Evolutionary conservation across 1,140 invertebrate species (phyloP).

Genomic region (Galendromus occidentalis): DNA sequence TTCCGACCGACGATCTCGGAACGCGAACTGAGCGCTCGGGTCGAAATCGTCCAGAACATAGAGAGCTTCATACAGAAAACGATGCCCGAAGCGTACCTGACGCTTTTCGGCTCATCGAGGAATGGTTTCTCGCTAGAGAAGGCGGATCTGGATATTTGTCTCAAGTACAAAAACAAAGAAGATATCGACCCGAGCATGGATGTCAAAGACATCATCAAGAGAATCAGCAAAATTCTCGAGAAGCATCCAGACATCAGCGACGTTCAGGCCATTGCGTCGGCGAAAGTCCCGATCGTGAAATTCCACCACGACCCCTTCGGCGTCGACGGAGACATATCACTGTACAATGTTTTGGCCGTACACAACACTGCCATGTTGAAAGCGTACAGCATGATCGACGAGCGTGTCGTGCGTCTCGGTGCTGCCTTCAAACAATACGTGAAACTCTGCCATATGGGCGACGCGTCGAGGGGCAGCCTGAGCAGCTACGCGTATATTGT

Average conservation of each 20-base stretch:
- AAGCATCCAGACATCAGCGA: constrained; percentile 27
- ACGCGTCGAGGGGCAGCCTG: constrained; percentile 40
- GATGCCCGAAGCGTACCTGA: constrained; percentile 29
- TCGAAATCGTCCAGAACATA: constrained; percentile 27
- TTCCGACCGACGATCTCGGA: constrained; percentile 22
- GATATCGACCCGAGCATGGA: constrained; percentile 25
- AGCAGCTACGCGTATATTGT: constrained; percentile 32
- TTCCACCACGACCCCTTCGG: constrained; percentile 30
- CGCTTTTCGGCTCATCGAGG: constrained; percentile 39
- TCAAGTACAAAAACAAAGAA: constrained; percentile 32
- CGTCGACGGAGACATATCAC: constrained; percentile 39
- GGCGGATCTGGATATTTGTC: constrained; percentile 41
- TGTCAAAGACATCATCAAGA: constrained; percentile 28
- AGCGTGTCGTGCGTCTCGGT: constrained; percentile 34
- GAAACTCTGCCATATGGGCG: constrained; percentile 40
- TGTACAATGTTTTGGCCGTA: constrained; percentile 38
- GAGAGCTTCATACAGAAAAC: constrained; percentile 25
- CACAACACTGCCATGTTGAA: constrained; percentile 36
- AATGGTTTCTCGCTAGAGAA: constrained; percentile 41
- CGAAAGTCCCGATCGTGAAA: constrained; percentile 45
- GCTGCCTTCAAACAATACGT: constrained; percentile 39
- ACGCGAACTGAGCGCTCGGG: constrained; percentile 25
- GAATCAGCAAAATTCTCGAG: constrained; percentile 29
- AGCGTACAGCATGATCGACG: constrained; percentile 35
- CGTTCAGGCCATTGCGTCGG: constrained; percentile 36